Evolutionary conservation across 2,888 invertebrate genomes (phyloP).

Genomic region (Oasisia sp.): DNA sequence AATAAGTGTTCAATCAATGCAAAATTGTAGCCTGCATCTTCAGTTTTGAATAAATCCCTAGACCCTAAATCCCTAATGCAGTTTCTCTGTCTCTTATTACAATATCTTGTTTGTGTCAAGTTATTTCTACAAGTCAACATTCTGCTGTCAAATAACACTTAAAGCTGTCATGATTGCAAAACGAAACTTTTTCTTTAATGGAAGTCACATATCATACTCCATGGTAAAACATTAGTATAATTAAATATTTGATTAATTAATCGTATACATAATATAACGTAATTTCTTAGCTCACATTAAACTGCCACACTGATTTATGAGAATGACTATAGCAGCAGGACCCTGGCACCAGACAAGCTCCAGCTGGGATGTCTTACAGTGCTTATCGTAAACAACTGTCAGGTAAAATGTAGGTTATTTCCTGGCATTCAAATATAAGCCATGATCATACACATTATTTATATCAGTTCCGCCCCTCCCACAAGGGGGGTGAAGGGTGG

Average conservation of each 20-base stretch:
- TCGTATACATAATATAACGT: not conserved
- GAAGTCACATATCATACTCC: not conserved
- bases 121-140: not conserved
- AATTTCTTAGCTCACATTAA: not conserved
- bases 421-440: not conserved
- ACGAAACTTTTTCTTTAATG: not conserved
- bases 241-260: not conserved
- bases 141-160: constrained; percentile 10
- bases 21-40: not conserved
- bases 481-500: not conserved
- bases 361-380: not conserved
- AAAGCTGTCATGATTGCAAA: not conserved
- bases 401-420: not conserved
- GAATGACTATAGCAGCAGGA: constrained; percentile 5
- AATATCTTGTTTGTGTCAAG: not conserved
- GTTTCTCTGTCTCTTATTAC: not conserved
- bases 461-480: not conserved
- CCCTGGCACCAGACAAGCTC: not conserved
- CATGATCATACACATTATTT: not conserved
- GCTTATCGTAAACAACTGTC: constrained; percentile 7
- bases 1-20: not conserved
- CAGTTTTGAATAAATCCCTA: not conserved
- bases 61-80: not conserved
- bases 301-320: not conserved
- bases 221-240: not conserved